Percentiles rank a stretch among this genome's conserved stretches.
Evolutionary conservation across 2,797 vertebrate species (phyloP).

Genomic region (Hydrocynus forskahlii): DNA sequence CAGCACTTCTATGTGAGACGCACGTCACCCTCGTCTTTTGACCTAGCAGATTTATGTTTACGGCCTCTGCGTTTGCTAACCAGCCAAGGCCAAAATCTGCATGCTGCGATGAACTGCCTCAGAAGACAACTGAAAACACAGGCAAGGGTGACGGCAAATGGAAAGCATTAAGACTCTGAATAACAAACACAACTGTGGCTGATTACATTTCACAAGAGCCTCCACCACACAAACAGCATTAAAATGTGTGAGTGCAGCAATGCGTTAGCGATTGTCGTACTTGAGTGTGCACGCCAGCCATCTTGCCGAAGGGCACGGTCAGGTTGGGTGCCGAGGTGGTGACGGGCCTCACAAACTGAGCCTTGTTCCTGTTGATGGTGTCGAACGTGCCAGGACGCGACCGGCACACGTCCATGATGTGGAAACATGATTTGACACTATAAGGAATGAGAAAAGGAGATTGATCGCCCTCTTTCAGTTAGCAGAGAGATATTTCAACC

Average conservation of each 20-base stretch:
- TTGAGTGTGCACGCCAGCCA: conserved; percentile 88
- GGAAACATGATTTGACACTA: conserved; percentile 98
- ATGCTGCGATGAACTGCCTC: background rate
- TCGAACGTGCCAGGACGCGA: conserved; percentile 85
- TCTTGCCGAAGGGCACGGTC: conserved; percentile 88
- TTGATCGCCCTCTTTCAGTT: too few relatives aligned
- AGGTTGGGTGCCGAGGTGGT: conserved; percentile 82
- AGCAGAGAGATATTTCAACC: too few relatives aligned
- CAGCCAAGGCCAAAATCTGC: background rate
- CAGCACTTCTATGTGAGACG: background rate
- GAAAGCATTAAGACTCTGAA: background rate
- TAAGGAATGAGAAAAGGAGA: conserved; percentile 12
- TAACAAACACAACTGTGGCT: background rate
- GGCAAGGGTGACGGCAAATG: background rate
- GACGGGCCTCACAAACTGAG: conserved; percentile 87
- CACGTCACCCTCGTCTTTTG: background rate
- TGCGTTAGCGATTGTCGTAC: conserved; percentile 70
- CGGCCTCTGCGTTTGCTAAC: background rate
- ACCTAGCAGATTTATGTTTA: background rate
- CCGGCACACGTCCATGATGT: conserved; percentile 97
- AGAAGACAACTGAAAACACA: background rate
- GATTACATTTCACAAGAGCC: background rate
- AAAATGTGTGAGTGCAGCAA: background rate
- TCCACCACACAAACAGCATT: background rate
- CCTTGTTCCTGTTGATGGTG: conserved; percentile 88